Percentiles rank a stretch among this genome's conserved stretches.
These are phyloP conservation scores for Panthera leo DNA, from an alignment of 2,113 vertebrate genomes.

Conservation along the genomic window DNA sequence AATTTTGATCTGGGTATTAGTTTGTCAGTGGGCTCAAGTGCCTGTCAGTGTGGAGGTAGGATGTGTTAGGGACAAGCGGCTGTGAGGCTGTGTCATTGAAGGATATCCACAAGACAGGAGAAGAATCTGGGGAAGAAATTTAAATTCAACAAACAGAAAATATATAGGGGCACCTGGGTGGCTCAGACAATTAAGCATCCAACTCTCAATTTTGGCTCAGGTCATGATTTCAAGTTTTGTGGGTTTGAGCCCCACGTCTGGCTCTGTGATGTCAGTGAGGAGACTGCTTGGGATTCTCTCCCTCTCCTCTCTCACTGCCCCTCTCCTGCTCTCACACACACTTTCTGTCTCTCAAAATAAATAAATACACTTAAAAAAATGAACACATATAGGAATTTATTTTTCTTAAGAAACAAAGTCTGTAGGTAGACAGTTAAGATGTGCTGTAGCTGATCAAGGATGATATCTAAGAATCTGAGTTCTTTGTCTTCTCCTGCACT, in stretches of 20 bases:
- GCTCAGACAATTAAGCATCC: too few species aligned
- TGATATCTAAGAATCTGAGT: neutral
- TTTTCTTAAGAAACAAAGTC: neutral
- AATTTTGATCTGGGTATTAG: neutral
- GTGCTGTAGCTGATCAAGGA: neutral
- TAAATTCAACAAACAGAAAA: neutral
- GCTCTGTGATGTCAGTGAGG: too few species aligned
- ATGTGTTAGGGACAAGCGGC: neutral
- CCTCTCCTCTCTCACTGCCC: too few species aligned
- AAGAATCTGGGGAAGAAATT: neutral
- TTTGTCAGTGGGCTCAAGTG: neutral
- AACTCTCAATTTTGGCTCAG: too few species aligned
- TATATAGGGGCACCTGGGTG: neutral
- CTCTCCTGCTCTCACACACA: too few species aligned
- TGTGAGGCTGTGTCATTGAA: neutral
- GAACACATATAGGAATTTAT: neutral
- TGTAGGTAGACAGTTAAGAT: neutral
- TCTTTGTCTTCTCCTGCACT: neutral
- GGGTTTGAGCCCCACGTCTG: too few species aligned
- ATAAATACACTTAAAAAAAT: neutral
- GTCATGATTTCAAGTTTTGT: too few species aligned
- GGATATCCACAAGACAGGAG: neutral
- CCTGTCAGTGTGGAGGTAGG: neutral
- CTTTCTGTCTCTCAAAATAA: too few species aligned
- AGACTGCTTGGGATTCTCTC: too few species aligned